A percentile compares a stretch with the other conserved stretches of the same genome.
phyloP scores from a whole-genome alignment of 2,888 invertebrate species.

The Liopterus haemorrhoidalis region DNA sequence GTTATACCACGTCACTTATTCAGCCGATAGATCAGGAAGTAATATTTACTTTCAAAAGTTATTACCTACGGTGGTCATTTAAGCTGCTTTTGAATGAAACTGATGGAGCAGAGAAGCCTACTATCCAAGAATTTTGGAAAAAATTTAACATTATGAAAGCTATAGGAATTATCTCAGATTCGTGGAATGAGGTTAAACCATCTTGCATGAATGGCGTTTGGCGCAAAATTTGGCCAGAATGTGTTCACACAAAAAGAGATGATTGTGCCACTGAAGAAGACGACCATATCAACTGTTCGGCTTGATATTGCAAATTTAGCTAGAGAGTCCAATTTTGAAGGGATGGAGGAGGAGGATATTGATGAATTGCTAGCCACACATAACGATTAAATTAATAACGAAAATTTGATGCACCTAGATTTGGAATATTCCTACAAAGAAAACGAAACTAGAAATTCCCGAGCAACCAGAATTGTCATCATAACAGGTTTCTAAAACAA shows the following conservation, averaged over 20 bases:
- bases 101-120: too few species aligned
- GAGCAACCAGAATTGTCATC: too few species aligned
- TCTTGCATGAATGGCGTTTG: slow-evolving; percentile 21
- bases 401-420: slow-evolving; percentile 25
- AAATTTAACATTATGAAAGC: slow-evolving; percentile 21
- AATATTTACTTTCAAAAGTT: slow-evolving; percentile 24
- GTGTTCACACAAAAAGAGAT: slow-evolving; percentile 14
- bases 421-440: slow-evolving; percentile 15
- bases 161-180: slow-evolving; percentile 31
- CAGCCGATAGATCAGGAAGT: slow-evolving; percentile 11
- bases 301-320: too few species aligned
- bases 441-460: not conserved
- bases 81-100: slow-evolving; percentile 26
- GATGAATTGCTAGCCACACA: slow-evolving; percentile 28
- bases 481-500: too few species aligned
- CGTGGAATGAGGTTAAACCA: slow-evolving; percentile 27
- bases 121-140: slow-evolving; percentile 25
- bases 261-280: slow-evolving; percentile 23
- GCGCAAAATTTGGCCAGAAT: slow-evolving; percentile 23
- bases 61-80: slow-evolving; percentile 28
- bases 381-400: slow-evolving; percentile 27
- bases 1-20: slow-evolving; percentile 8
- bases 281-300: too few species aligned
- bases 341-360: slow-evolving; percentile 21
- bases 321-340: slow-evolving; percentile 25